Evolutionary conservation across 2,888 invertebrate species (phyloP), one percentile per base, ranked within the genome.

Genomic region (Dorcus parallelipipedus): DNA sequence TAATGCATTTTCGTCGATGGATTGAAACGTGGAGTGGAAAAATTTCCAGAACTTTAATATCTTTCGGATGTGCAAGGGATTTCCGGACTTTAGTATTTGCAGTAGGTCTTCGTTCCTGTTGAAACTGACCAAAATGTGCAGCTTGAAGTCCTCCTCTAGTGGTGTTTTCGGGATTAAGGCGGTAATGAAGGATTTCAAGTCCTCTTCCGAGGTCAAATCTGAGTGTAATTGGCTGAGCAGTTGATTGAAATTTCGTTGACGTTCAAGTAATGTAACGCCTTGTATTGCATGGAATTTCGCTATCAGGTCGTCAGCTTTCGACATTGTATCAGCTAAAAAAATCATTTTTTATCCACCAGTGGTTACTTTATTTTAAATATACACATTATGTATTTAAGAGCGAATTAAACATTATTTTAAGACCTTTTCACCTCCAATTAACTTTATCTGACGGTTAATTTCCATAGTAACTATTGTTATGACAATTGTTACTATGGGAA

Each of bases 131-230:
- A 60, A 40, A 10, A 55, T 10, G 17, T 62, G 52, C 1, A 56
- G 38, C 52, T 62, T 60, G 23, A 62, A 62, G 7, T 50, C 40
- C 59, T 62, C 61, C 43, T 64, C 60, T 4, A 60, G 8, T 2
- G 45, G 33, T 40, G 42, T 62, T 45, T 23, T 54, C 7, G 64
- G 54, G 17, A n/a, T 39, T 40, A 64, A 10, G 3, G 26, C 10
- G 9, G 43, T 17, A 17, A 60, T 42, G 8, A 62, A 39, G 9
- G 56, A 48, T 38, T 58, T 38, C 20, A 42, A 23, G 17, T 52
- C 38, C 33, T 53, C 49, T 38, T 51, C 23, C 23, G 43, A 14
- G n/a, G 42, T 49, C 6, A 49, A 9, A 9, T 9, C 38, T 6
- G 38, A 8, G 38, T 48, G 38, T n/a, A 53, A 40, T 10, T 47